Evolutionary conservation across 2,797 vertebrate genomes (phyloP), one percentile per base, ranked within the genome.

Genomic region (Xiphophorus birchmanni): DNA sequence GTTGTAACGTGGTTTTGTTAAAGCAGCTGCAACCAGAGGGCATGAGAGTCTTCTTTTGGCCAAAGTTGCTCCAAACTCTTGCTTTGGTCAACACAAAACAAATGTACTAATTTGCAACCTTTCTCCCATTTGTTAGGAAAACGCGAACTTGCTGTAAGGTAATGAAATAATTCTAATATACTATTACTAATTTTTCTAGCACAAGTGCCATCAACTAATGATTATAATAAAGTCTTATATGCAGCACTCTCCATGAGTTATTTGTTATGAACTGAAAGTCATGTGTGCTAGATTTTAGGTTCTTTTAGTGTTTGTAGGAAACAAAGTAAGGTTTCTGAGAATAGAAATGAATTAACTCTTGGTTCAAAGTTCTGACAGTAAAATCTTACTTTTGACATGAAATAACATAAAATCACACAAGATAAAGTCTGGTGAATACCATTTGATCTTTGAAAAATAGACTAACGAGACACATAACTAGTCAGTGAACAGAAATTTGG

Each of bases 31-130:
- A 91, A 83, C 81, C 81, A 89, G 80, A 32, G 71, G 90, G 89
- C 92, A 90, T 82, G 5, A 80, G 90, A 92, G 2, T 71, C 37
- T 71, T 44, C 10, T 71, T 79, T 75, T 86, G 47, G 5, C 1
- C 26, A 3, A 71, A 72, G 23, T 5, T 56, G 5, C n/a, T 65
- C n/a, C 44, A 75, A 60, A 80, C 7, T 23, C 8, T 23, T 8
- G 9, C 2, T 23, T 26, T 40, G 11, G 2, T 56, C 26, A 21
- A 18, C 72, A 32, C n/a, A 40, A 50, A 48, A 73, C 21, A 73
- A 48, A 65, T 65, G 21, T 5, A 23, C 10, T 42, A 18, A 69
- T 42, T 69, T 42, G 21, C 37, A 42, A 69, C n/a, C 29, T 76
- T n/a, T 52, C 32, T 52, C 73, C 32, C 18, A 13, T 40, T 18